These are phyloP conservation scores for Tachuris rubrigastra DNA, from an alignment of 2,113 vertebrate species.

Conservation along the genomic window DNA sequence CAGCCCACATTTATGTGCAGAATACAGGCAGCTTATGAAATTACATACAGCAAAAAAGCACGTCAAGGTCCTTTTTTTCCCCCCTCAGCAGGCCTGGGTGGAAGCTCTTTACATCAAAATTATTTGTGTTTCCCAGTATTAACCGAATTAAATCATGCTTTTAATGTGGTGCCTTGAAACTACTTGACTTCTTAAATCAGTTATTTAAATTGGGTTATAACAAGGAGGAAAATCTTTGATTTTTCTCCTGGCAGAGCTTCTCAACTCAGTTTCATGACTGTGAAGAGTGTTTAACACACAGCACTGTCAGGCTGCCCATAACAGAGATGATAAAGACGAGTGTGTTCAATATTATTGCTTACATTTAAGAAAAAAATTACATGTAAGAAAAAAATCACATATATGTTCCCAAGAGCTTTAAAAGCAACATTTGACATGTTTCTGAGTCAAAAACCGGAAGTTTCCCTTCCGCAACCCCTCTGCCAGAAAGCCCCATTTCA, in stretches of 20 bases:
- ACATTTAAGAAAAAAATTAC: background rate
- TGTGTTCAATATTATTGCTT: background rate
- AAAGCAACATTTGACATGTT: background rate
- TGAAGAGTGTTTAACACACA: background rate
- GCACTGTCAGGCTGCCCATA: background rate
- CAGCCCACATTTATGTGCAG: background rate
- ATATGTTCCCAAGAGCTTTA: background rate
- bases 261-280: background rate
- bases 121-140: background rate
- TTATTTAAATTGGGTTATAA: background rate
- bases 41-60: background rate
- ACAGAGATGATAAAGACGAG: background rate
- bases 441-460: background rate
- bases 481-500: background rate
- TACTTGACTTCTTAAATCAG: background rate
- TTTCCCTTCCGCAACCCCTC: background rate
- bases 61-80: background rate
- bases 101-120: background rate
- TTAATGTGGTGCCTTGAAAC: background rate
- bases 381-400: background rate
- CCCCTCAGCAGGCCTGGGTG: background rate
- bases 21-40: background rate
- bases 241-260: background rate
- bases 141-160: background rate
- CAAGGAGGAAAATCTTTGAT: background rate